Percentiles rank a stretch among this genome's conserved stretches.
Evolutionary conservation across 2,113 vertebrate species (phyloP).

Genomic region (Myxocyprinus asiaticus): DNA sequence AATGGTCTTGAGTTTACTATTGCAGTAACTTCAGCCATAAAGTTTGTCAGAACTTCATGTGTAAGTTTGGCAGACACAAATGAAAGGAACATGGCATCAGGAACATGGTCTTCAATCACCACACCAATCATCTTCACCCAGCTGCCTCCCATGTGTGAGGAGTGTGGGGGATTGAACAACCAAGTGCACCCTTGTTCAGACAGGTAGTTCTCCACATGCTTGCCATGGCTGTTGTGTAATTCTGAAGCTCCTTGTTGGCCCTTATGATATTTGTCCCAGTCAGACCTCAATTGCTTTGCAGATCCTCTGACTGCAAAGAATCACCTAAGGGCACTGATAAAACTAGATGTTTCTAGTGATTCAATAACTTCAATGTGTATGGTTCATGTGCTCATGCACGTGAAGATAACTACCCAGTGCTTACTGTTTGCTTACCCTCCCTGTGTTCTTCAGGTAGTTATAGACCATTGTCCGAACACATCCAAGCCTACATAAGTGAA

Average conservation of each 20-base stretch:
- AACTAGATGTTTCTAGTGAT: not conserved
- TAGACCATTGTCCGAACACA: too few relatives aligned
- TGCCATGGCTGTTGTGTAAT: too few relatives aligned
- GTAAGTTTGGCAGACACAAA: not conserved
- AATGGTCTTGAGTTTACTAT: not conserved
- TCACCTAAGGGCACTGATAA: too few relatives aligned
- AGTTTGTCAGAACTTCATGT: not conserved
- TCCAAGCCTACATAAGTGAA: too few relatives aligned
- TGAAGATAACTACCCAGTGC: constrained; percentile 2
- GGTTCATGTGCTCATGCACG: not conserved
- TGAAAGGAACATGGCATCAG: not conserved
- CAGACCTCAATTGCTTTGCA: not conserved
- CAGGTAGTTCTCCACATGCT: too few relatives aligned
- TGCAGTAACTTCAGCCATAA: not conserved
- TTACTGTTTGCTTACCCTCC: not conserved
- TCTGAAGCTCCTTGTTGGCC: not conserved
- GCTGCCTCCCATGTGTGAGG: not conserved
- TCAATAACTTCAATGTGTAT: not conserved
- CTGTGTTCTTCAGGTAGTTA: too few relatives aligned
- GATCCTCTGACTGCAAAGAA: not conserved
- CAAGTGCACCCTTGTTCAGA: not conserved
- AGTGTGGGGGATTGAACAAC: not conserved
- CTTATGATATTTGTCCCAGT: constrained; percentile 4
- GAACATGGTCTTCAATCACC: not conserved
- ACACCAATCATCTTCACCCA: too few relatives aligned